These are phyloP conservation scores for human (Homo sapiens) DNA, from an alignment of 2,113 vertebrate species.

Conservation along the genomic window GRCh38 chr2:110596501-110597000, in stretches of 20 bases:
- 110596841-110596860: constrained; percentile 18
- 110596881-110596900: neutral
- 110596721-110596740: constrained; percentile 35
- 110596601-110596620: constrained; percentile 65
- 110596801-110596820: neutral
- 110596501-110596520: neutral
- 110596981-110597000: no score
- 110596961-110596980: no score
- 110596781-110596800: neutral
- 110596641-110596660: constrained; percentile 47
- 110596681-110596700: constrained; percentile 49
- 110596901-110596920: neutral
- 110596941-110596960: no score
- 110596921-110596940: no score
- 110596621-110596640: constrained; percentile 57
- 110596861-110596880: neutral
- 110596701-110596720: constrained; percentile 50
- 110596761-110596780: neutral
- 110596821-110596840: neutral
- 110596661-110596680: constrained; percentile 61
- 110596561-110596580: constrained; percentile 32
- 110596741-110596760: neutral
- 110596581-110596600: constrained; percentile 3
- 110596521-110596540: neutral
- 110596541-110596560: constrained; percentile 56